Evolutionary conservation across 2,888 invertebrate species (phyloP).

Genomic region (Trissonchulus sp.): DNA sequence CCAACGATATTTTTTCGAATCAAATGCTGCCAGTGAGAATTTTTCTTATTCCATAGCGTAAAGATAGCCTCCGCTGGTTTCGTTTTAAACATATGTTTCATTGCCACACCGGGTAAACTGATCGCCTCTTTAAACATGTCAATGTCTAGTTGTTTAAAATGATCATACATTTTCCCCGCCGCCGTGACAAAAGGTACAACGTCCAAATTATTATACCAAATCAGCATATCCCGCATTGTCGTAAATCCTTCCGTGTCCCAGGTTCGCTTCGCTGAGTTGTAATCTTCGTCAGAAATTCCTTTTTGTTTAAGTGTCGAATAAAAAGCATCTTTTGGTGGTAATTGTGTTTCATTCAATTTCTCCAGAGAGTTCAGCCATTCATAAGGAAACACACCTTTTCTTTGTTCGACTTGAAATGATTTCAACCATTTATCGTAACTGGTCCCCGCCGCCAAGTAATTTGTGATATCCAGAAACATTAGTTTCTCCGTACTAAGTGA

Average conservation of each 20-base stretch:
- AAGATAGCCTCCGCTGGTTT: conserved; percentile 21
- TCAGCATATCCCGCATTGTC: conserved; percentile 27
- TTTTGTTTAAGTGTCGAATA: conserved; percentile 13
- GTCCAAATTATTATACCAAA: conserved; percentile 33
- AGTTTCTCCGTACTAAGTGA: background rate
- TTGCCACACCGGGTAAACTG: conserved; percentile 31
- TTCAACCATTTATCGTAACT: conserved; percentile 13
- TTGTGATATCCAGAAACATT: conserved; percentile 16
- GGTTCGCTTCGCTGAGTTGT: background rate
- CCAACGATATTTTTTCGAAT: conserved; percentile 5
- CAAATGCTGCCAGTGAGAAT: background rate
- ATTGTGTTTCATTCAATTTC: background rate
- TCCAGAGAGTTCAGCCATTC: conserved; percentile 23
- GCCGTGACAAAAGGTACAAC: conserved; percentile 34
- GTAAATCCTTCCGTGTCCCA: background rate
- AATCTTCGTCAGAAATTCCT: conserved; percentile 9
- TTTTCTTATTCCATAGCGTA: background rate
- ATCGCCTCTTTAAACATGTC: conserved; percentile 29
- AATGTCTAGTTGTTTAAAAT: conserved; percentile 13
- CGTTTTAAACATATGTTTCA: conserved; percentile 32
- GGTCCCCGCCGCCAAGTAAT: too few species aligned
- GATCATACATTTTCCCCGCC: conserved; percentile 35
- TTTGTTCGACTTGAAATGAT: background rate
- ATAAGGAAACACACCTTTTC: conserved; percentile 20
- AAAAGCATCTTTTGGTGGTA: conserved; percentile 23